Conservation (phyloP, 2,113 vertebrate genomes). For the Aphyosemion australe region DNA sequence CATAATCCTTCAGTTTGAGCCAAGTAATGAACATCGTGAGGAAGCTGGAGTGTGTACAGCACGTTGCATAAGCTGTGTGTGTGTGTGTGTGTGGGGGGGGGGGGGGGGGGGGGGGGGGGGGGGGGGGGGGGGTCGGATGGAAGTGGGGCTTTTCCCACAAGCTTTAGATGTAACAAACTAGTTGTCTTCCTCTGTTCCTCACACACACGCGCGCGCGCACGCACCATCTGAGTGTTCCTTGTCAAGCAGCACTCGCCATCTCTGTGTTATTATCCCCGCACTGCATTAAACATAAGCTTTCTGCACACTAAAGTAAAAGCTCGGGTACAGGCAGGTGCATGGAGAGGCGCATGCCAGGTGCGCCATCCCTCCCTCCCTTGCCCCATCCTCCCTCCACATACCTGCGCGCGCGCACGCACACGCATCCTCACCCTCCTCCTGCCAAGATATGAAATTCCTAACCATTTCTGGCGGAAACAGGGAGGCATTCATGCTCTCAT, state of each 20-base stretch:
- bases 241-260: conserved; percentile 16
- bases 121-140: conserved; percentile 44
- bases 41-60: conserved; percentile 38
- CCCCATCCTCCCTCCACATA: neutral
- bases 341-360: conserved; percentile 51
- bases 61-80: conserved; percentile 53
- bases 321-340: conserved; percentile 7
- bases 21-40: conserved; percentile 67
- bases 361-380: conserved; percentile 7
- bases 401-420: neutral
- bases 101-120: conserved; percentile 36
- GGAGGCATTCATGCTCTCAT: conserved; percentile 31
- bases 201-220: conserved; percentile 3
- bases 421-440: neutral
- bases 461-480: conserved; percentile 33
- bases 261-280: neutral
- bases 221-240: conserved; percentile 19
- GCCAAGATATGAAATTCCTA: conserved; percentile 36
- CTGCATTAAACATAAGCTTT: conserved; percentile 21
- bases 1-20: conserved; percentile 68
- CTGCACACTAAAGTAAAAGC: conserved; percentile 1
- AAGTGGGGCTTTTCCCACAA: conserved; percentile 25
- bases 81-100: conserved; percentile 10
- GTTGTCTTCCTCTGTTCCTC: conserved; percentile 17
- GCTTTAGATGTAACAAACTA: conserved; percentile 41